Conservation (phyloP, 2,888 invertebrate genomes). For the Philopedon plagiatum region DNA sequence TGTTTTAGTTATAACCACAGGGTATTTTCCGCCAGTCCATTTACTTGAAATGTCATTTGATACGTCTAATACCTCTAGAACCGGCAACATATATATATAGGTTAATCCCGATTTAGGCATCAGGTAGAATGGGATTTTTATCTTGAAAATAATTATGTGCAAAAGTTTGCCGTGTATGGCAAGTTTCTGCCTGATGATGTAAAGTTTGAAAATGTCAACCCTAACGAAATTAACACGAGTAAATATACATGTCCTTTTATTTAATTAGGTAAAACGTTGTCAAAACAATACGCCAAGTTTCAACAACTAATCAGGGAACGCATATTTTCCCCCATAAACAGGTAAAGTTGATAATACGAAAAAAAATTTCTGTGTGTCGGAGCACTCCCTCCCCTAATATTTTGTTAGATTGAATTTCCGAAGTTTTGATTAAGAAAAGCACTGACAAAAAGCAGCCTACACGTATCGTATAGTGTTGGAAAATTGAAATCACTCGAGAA, state of each 20-base stretch:
- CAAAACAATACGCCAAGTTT: conserved; percentile 23
- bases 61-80: conserved; percentile 14
- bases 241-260: conserved; percentile 21
- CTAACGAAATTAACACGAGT: conserved; percentile 18
- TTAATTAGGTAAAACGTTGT: conserved; percentile 18
- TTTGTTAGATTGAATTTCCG: too few relatives aligned
- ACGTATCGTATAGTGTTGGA: too few relatives aligned
- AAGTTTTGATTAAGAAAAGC: too few relatives aligned
- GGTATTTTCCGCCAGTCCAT: conserved; percentile 18
- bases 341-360: not conserved
- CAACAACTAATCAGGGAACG: not conserved
- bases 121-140: conserved; percentile 29
- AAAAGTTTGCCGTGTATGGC: conserved; percentile 1
- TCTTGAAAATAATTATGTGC: conserved; percentile 10
- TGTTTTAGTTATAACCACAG: conserved; percentile 21
- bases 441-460: too few relatives aligned
- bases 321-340: conserved; percentile 1
- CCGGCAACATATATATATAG: conserved; percentile 30
- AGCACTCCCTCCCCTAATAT: too few relatives aligned
- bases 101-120: conserved; percentile 32
- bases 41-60: conserved; percentile 30
- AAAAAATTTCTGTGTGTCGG: too few relatives aligned
- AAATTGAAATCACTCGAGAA: too few relatives aligned
- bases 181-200: conserved; percentile 15
- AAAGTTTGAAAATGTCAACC: conserved; percentile 18